Base-by-base conservation (phyloP, 23 tunicate genomes). In the Trididemnum miniatum region DNA sequence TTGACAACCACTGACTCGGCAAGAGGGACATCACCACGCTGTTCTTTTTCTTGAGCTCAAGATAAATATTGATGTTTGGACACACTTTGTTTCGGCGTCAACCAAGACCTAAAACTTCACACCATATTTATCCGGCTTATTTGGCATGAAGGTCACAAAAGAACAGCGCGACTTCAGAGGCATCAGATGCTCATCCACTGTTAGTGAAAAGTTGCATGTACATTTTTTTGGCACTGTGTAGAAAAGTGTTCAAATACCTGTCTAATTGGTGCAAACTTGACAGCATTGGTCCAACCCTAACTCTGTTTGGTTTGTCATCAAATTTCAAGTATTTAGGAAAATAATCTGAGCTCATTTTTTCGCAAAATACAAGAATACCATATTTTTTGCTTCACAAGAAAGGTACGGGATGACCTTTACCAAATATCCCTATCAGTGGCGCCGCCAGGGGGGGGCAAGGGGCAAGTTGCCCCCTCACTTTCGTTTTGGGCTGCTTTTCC, bases 241-340 rank as follows among this genome's bases (percentile, higher is more conserved):
- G 69, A 20, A 62, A 62, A 62, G 7, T 62, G 4, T 15, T 62
- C 28, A 62, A 62, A 62, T 15, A 62, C 38, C 4, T 69, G 23
- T n/a, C 38, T 31, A 31, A 33, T 69, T 7, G 37, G 76, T 31
- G 76, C 76, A 33, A 69, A 31, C 76, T 33, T 69, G 76, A 29
- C 76, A 69, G 38, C 76, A 7, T 38, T 38, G 38, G 38, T 4
- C 28, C 69, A 23, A 24, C 23, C 23, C 69, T 62, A 23, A 62
- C 39, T 33, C 39, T 69, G 76, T 69, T 69, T 33, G 76, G 38
- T 33, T 69, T 69, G 76, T 69, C 76, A 33, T 69, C 76, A 69
- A 69, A 69, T 5, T 23, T 31, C 76, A 69, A 7, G 39, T 33
- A 69, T 69, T 69, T 69, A 29, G 9, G 12, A 69, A 69, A 69